Evolutionary conservation across 2,888 invertebrate species (phyloP).

Genomic region (Drosophila colorata): DNA sequence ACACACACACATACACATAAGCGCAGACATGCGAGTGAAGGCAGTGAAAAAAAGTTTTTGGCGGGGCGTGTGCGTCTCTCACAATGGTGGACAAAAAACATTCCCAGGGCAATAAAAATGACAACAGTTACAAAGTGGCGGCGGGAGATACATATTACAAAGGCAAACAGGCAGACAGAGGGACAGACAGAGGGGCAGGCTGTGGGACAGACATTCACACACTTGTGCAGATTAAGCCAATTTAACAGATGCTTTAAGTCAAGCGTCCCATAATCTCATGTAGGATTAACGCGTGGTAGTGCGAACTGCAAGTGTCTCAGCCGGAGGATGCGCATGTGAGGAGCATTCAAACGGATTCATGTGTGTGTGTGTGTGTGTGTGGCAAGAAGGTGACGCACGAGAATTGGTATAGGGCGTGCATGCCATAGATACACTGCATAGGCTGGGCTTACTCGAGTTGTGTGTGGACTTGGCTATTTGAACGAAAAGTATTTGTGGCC

Average conservation of each 20-base stretch:
- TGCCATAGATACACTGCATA: slow-evolving; percentile 32
- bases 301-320: slow-evolving; percentile 53
- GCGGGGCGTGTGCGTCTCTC: slow-evolving; percentile 70
- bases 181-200: slow-evolving; percentile 8
- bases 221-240: slow-evolving; percentile 76
- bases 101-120: slow-evolving; percentile 82
- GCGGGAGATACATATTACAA: slow-evolving; percentile 74
- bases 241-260: slow-evolving; percentile 82
- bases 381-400: slow-evolving; percentile 36
- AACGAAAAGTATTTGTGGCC: too few species aligned
- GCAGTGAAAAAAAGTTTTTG: slow-evolving; percentile 40
- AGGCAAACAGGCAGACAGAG: slow-evolving; percentile 43
- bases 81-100: slow-evolving; percentile 75
- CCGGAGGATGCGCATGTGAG: slow-evolving; percentile 19
- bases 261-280: slow-evolving; percentile 70
- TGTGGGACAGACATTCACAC: slow-evolving; percentile 35
- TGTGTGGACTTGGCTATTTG: background rate
- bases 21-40: slow-evolving; percentile 24
- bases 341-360: slow-evolving; percentile 4
- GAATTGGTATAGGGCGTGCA: background rate
- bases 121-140: slow-evolving; percentile 81
- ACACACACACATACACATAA: slow-evolving; percentile 25
- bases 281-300: slow-evolving; percentile 68
- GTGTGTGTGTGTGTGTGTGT: slow-evolving; percentile 12
- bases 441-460: background rate